phyloP scores from a whole-genome alignment of 2,113 vertebrate species.

The Oncorhynchus keta region DNA sequence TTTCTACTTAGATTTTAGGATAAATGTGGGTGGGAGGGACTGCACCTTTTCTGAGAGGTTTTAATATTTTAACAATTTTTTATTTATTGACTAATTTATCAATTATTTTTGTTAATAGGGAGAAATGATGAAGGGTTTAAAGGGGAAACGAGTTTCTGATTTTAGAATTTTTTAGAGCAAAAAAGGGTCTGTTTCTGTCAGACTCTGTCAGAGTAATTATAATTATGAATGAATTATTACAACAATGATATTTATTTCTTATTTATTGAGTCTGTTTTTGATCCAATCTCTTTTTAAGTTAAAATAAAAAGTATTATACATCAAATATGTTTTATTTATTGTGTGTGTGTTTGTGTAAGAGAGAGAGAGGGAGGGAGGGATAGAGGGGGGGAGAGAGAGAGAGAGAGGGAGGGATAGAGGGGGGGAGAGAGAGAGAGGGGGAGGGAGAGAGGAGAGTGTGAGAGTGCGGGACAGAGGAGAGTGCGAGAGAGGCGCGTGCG shows the following conservation, averaged over 20 bases:
- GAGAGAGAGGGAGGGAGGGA: too few species aligned
- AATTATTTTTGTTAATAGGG: conserved; percentile 74
- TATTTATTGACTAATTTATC: conserved; percentile 78
- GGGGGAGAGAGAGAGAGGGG: too few species aligned
- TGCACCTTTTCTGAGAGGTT: conserved; percentile 70
- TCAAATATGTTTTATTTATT: conserved; percentile 30
- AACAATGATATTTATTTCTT: conserved; percentile 79
- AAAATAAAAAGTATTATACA: conserved; percentile 76
- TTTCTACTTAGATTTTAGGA: conserved; percentile 77
- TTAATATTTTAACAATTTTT: conserved; percentile 78
- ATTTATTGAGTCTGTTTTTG: conserved; percentile 80
- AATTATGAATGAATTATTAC: conserved; percentile 76
- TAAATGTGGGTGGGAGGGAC: conserved; percentile 54
- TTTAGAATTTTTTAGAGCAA: conserved; percentile 77
- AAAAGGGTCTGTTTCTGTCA: conserved; percentile 71
- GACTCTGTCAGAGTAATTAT: conserved; percentile 74
- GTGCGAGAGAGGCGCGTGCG: too few species aligned
- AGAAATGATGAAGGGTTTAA: conserved; percentile 43
- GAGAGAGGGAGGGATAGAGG: too few species aligned
- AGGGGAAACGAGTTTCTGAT: conserved; percentile 73
- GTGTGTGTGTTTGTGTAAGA: too few species aligned
- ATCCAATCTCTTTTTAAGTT: conserved; percentile 80
- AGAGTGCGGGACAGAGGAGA: too few species aligned
- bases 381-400: too few species aligned
- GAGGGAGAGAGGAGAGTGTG: too few species aligned